Base-by-base conservation (phyloP, 2,888 invertebrate genomes). In the Hemicrepidius hirtus region DNA sequence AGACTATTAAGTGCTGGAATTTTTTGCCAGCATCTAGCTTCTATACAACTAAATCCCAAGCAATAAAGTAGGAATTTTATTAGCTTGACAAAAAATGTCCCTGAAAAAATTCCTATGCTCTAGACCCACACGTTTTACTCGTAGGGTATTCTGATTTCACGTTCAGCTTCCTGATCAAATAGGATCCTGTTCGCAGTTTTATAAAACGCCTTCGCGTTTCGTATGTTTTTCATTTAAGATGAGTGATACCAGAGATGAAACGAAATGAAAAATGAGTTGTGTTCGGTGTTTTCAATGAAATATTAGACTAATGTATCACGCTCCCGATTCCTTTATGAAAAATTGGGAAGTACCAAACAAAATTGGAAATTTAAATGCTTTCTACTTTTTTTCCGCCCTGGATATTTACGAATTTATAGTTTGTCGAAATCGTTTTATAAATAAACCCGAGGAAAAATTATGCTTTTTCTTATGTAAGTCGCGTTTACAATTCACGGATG, bases 361-460 rank as follows among this genome's bases (percentile, higher is more conserved):
- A 65, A 24, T 53, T 65, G 50, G 64, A 40, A 65, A 53, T 53
- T 50, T 65, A 37, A 65, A 50, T 37, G n/a, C 21, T 28, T 21
- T 40, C 64, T 21, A 53, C 37, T 20, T 21, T 16, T 37, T 53
- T 13, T 53, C 21, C 37, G 50, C 49, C 44, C 28, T 18, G 13
- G n/a, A 64, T 65, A 40, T 65, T 50, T 53, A 21, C 12, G 37
- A 53, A 65, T 65, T 65, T 65, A 65, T 65, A 53, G 64, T 65
- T 62, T 49, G 37, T 28, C 10, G 50, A 65, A 40, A 37, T 53
- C 49, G 50, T 35, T 53, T 65, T 37, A 50, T 53, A 50, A 53
- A 65, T 65, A 53, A 53, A 13, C 28, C 7, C n/a, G 13, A 49
- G 32, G 53, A 53, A 53, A 28, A 28, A 50, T 21, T 13, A 24